Conservation (phyloP, 2,888 invertebrate genomes). For the Drosophila putrida region DNA sequence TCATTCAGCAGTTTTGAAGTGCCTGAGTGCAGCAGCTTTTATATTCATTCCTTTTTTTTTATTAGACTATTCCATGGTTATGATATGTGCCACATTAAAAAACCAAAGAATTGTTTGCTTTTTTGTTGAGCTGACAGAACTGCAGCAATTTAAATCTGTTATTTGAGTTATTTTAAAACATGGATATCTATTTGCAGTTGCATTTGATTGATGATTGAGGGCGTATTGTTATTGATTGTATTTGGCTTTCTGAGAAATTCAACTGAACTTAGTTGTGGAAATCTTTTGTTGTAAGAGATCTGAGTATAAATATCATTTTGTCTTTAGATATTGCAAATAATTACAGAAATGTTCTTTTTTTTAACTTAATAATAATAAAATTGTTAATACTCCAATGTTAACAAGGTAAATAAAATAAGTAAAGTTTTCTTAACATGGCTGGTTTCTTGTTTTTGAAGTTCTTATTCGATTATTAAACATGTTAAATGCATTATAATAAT, state of each 20-base stretch:
- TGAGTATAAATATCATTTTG: too few species aligned
- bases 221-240: not conserved
- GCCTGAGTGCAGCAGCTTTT: conserved; percentile 39
- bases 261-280: too few species aligned
- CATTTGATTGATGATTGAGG: conserved; percentile 26
- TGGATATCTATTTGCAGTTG: conserved; percentile 12
- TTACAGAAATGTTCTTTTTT: too few species aligned
- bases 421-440: too few species aligned
- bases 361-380: too few species aligned
- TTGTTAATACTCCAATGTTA: too few species aligned
- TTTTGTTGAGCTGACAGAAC: conserved; percentile 16
- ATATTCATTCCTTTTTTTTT: conserved; percentile 12
- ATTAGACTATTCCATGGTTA: conserved; percentile 23
- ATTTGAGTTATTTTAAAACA: conserved; percentile 16
- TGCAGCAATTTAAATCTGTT: conserved; percentile 37
- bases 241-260: too few species aligned
- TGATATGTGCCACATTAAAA: conserved; percentile 34
- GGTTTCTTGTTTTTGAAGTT: too few species aligned
- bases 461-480: too few species aligned
- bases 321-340: too few species aligned
- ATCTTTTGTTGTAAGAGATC: too few species aligned
- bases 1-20: conserved; percentile 44
- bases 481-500: not conserved
- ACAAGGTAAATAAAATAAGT: too few species aligned
- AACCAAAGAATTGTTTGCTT: conserved; percentile 30